A percentile compares a stretch with the other conserved stretches of the same genome.
These are phyloP conservation scores for Felis catus DNA, from an alignment of 2,113 vertebrate species.

Conservation along the genomic window F.catus_Fca126_mat1.0 CM031413.1:115215501-115216000, in stretches of 20 bases:
- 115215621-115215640: background rate
- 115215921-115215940: constrained; percentile 18
- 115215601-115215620: constrained; percentile 4
- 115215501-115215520: background rate
- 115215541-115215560: background rate
- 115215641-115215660: background rate
- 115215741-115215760: background rate
- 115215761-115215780: background rate
- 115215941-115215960: background rate
- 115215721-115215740: background rate
- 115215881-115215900: constrained; percentile 21
- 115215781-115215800: background rate
- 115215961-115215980: background rate
- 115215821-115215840: background rate
- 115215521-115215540: background rate
- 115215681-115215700: background rate
- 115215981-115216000: constrained; percentile 30
- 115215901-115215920: background rate
- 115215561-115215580: background rate
- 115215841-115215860: constrained; percentile 26
- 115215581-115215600: background rate
- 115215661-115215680: constrained; percentile 14
- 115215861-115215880: background rate
- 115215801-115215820: background rate
- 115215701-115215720: background rate